Percentiles rank a stretch among this genome's conserved stretches.
Conservation (phyloP, 1,140 invertebrate species). For the Eubasilissa regina region DNA sequence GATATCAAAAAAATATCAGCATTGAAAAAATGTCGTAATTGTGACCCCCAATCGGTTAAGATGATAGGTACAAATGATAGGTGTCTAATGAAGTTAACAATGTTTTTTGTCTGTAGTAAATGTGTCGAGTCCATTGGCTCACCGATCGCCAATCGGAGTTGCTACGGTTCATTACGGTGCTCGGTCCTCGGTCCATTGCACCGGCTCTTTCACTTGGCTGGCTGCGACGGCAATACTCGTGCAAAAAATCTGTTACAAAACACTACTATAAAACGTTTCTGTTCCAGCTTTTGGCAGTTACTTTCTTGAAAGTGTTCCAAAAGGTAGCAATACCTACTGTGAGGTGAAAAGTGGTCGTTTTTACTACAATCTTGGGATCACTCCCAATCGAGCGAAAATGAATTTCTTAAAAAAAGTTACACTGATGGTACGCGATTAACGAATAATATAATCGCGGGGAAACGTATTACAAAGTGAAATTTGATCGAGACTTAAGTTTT, state of each 20-base stretch:
- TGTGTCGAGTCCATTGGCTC: constrained; percentile 19
- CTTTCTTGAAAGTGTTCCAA: constrained; percentile 57
- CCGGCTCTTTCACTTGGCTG: constrained; percentile 51
- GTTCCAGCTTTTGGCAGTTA: constrained; percentile 52
- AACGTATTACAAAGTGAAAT: not conserved
- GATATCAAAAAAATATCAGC: no score
- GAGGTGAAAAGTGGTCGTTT: constrained; percentile 39
- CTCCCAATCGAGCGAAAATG: constrained; percentile 48
- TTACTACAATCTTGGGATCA: constrained; percentile 35
- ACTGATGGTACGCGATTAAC: constrained; percentile 46
- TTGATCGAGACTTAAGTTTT: constrained; percentile 1
- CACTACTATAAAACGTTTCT: constrained; percentile 57
- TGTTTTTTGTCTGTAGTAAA: not conserved
- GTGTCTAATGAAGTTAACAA: no score
- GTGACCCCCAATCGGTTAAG: no score
- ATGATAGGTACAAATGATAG: no score
- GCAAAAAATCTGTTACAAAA: constrained; percentile 58
- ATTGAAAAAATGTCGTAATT: no score
- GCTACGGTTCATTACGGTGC: constrained; percentile 56
- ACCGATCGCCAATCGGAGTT: not conserved
- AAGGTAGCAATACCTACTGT: constrained; percentile 25
- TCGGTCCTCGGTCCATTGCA: constrained; percentile 58
- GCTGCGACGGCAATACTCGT: constrained; percentile 46
- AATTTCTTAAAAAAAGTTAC: constrained; percentile 36
- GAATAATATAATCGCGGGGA: not conserved